Evolutionary conservation across 2,113 vertebrate genomes (phyloP), one percentile per base, ranked within the genome.

Genomic region (Protobothrops flavoviridis): DNA sequence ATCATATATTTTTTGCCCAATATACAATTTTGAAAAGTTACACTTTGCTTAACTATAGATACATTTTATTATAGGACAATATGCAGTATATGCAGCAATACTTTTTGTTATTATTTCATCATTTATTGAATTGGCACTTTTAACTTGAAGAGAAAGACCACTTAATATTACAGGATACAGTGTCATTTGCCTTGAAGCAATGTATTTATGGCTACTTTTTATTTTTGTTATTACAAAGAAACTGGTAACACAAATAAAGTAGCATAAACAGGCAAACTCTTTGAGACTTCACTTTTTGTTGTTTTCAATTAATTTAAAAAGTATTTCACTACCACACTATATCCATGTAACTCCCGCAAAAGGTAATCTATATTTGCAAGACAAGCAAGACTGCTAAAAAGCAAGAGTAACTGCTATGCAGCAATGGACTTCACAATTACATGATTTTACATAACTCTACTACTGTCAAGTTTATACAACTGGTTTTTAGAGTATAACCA

Each of bases 21-120:
- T 59, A 90, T 50, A 86, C 48, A 85, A 94, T 93, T 95, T 94
- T 93, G 91, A 92, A 95, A 39, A 93, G 48, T 87, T 91, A 91
- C 91, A 93, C 92, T 93, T 91, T 90, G 96, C 94, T 95, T 95
- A 95, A 94, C 91, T 94, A 96, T 74, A 95, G 94, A 59, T 56
- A 45, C 55, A 87, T 48, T 48, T 91, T 21, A 52, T 52, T 59
- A 59, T 20, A 33, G 7, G 89, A 15, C 55, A 64, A 85, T 97
- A 97, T 97, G 95, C 96, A 97, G 94, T 91, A 85, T 96, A 97
- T 97, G 95, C 96, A 97, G 94, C 92, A 97, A 93, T 94, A 96
- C 96, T 94, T 95, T 93, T 94, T 94, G 95, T 93, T 93, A 95
- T 92, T 94, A 87, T 64, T 90, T 92, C 88, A 94, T 81, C 88